Base-by-base conservation (phyloP, 2,113 vertebrate genomes). In the Myrmecophaga tridactyla region DNA sequence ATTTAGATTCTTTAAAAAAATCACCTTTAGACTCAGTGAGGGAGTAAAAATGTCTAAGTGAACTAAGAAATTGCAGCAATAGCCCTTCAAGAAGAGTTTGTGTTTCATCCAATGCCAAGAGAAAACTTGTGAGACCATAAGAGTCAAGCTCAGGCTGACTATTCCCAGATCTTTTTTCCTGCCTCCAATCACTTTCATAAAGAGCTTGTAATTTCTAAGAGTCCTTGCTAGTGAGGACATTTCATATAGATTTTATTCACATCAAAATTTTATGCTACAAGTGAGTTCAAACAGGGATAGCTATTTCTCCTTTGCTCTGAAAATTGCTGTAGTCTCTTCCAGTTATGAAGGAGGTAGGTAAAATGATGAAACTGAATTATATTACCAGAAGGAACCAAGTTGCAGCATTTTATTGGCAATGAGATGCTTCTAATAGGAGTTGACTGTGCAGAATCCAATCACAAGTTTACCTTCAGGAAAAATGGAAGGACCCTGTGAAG, bases 261-360 rank as follows among this genome's bases (percentile, higher is more conserved):
- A 63, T 67, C 8, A 1, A 75, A 90, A 63, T 9, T 9, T 73
- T 63, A 62, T 91, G 4, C 18, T 87, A 65, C 39, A 15, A 70
- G 34, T 73, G 63, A 88, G 25, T 70, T 11, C 4, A 51, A 80
- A 58, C 76, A 93, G 15, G 1, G 60, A 92, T 78, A 58, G 81
- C 13, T 95, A 25, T 51, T 1, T 58, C 14, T 7, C 77, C n/a
- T 46, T 41, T 89, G 6, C 15, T 75, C 34, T 93, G 53, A 65
- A 94, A 72, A 93, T 72, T 92, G 25, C 53, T 76, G 1, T 62
- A 60, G 4, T 70, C 34, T 72, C 39, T 80, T 94, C 62, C 41
- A 83, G n/a, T 77, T 87, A 93, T 95, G 88, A 95, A 95, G 31
- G 34, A 96, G 90, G 92, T 97, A 92, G n/a, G 85, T 90, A 2